Evolutionary conservation across 2,888 invertebrate genomes (phyloP), one percentile per base, ranked within the genome.

Genomic region (Caradrina kadenii): DNA sequence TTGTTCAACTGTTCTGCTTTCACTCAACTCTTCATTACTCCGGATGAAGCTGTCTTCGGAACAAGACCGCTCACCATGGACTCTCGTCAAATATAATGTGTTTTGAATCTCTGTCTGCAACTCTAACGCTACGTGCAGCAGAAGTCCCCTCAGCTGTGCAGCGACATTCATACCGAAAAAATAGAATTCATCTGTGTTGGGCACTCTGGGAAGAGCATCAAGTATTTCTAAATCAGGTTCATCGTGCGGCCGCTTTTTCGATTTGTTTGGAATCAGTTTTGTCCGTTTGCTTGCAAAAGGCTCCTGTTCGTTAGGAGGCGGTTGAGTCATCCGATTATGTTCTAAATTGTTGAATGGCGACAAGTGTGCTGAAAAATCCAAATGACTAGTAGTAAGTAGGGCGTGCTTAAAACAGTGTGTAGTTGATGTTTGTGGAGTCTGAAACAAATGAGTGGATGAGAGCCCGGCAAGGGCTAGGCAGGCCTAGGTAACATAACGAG

Each of bases 81-180:
- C 53, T 66, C 66, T 69, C n/a, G 69, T 39, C 21, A 74, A 11
- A 11, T 65, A 74, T n/a, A 74, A 13, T 42, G 75, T 7, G 39
- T 21, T 54, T 31, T 69, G 75, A n/a, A 69, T 74, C 15, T 69
- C 53, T 15, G 45, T 39, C 21, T 69, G 75, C 11, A 69, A 39
- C 15, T 54, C 75, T 13, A 69, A n/a, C 11, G 69, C 69, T 48
- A 11, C n/a, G 11, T 65, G 66, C 19, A 69, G 53, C 11, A 53
- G 69, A 6, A 69, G 75, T 13, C 53, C 48, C 11, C 69, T 54
- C 21, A 69, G 48, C 26, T 69, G 74, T 21, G 69, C 69, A 39
- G 75, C 74, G 5, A 69, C 66, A 48, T 69, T 69, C 69, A 69
- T 69, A 11, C 75, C 69, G 66, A 69, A 69, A 50, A 64, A 69